A percentile compares a stretch with the other conserved stretches of the same genome.
These are phyloP conservation scores for Melanotaenia pygmaea DNA, from an alignment of 2,797 vertebrate species.

Conservation along the genomic window DNA sequence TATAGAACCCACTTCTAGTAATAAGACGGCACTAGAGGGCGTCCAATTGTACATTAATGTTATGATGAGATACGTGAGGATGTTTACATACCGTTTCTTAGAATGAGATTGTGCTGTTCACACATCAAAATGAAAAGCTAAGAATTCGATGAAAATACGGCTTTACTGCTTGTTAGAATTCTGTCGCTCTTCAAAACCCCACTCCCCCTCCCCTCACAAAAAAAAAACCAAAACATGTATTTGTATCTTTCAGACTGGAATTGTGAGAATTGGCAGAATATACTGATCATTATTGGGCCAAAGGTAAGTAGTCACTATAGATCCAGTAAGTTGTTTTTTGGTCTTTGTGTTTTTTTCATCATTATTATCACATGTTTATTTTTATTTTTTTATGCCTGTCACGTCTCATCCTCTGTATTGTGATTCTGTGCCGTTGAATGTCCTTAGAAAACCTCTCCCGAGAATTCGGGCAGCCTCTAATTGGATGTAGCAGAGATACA, in stretches of 20 bases:
- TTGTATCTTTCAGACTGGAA: conserved; percentile 89
- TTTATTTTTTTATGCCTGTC: background rate
- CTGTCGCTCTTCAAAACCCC: background rate
- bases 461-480: conserved; percentile 60
- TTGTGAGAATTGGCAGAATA: conserved; percentile 81
- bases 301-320: conserved; percentile 80
- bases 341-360: too few species aligned
- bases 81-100: conserved; percentile 5
- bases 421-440: conserved; percentile 25
- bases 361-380: background rate
- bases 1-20: conserved; percentile 34
- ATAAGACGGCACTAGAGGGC: conserved; percentile 54
- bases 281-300: conserved; percentile 91
- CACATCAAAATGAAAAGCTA: background rate
- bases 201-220: background rate
- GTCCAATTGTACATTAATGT: conserved; percentile 44
- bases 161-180: conserved; percentile 4
- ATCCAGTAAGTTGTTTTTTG: background rate
- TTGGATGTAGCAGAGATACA: conserved; percentile 73
- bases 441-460: conserved; percentile 36
- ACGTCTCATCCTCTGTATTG: conserved; percentile 9
- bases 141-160: conserved; percentile 2
- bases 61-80: conserved; percentile 1
- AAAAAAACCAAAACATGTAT: conserved; percentile 1
- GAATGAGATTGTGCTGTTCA: background rate